Conservation (phyloP, 2,797 vertebrate genomes). For the Emydoidea blandingii region DNA sequence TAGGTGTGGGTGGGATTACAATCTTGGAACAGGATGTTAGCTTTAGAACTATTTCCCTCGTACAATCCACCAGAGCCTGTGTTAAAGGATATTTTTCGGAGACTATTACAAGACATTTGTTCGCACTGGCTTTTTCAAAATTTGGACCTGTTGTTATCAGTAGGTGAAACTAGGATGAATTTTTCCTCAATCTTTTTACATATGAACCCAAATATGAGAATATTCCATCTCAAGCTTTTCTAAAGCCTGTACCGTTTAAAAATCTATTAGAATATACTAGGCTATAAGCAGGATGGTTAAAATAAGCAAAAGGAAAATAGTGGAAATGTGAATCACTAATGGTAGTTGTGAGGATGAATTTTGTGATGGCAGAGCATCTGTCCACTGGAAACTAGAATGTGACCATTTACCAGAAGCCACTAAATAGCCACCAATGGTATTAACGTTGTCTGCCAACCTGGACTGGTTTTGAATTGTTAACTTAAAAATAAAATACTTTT, state of each 20-base stretch:
- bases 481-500: conserved; percentile 22
- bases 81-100: background rate
- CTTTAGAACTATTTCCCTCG: background rate
- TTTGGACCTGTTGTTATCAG: background rate
- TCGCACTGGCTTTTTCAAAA: background rate
- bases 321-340: background rate
- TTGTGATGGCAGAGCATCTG: background rate
- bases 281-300: background rate
- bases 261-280: background rate
- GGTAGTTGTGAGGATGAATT: background rate
- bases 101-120: background rate
- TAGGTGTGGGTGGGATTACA: background rate
- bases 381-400: background rate
- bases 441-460: background rate
- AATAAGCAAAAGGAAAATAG: background rate
- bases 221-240: conserved; percentile 2
- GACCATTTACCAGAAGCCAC: background rate
- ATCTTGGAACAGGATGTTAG: background rate
- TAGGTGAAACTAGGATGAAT: background rate
- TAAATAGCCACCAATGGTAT: background rate
- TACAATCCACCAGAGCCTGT: background rate
- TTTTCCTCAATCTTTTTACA: background rate
- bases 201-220: background rate
- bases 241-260: background rate
- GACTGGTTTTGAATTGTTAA: conserved; percentile 20